Evolutionary conservation across 2,797 vertebrate species (phyloP), one percentile per base, ranked within the genome.

Genomic region (Vultur gryphus): DNA sequence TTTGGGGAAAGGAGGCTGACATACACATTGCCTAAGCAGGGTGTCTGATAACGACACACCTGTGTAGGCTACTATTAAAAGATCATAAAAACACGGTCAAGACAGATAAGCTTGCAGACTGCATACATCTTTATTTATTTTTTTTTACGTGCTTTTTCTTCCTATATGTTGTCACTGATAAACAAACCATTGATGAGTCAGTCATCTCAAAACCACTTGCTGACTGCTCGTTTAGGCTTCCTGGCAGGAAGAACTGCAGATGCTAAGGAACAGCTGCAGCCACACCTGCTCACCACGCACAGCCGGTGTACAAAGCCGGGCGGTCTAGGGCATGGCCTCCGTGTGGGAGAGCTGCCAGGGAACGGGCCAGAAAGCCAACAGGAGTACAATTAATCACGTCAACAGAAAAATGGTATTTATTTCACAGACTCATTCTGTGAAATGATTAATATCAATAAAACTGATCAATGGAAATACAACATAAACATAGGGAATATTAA

Each of bases 321-420:
- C 12, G 37, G 57, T 1, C 49, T 2, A 8, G 64, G 37, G 64
- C 58, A 52, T 0, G 0, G 43, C n/a, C 16, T 18, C 48, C 0
- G 0, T 0, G 3, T 3, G 20, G 33, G 71, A 78, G 14, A 48
- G 13, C 78, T 65, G 66, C 54, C 71, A 72, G 51, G 31, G 31
- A 54, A 62, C 0, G 1, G 43, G 70, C 46, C 33, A 29, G 52
- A 55, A 41, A 85, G 41, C 16, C 59, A 70, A 13, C 10, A 39
- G 64, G 17, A 89, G 13, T 4, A 35, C 49, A 51, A 11, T 29
- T 65, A 35, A 76, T 33, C 29, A 23, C 3, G 3, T 9, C 31
- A 26, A 26, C 33, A 80, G 29, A 62, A 80, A 72, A 76, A 73
- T 0, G 6, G n/a, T 13, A 6, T 35, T 67, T 41, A 62, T 43